Evolutionary conservation across 1,140 invertebrate species (phyloP).

Genomic region (Scaptomyza montana): DNA sequence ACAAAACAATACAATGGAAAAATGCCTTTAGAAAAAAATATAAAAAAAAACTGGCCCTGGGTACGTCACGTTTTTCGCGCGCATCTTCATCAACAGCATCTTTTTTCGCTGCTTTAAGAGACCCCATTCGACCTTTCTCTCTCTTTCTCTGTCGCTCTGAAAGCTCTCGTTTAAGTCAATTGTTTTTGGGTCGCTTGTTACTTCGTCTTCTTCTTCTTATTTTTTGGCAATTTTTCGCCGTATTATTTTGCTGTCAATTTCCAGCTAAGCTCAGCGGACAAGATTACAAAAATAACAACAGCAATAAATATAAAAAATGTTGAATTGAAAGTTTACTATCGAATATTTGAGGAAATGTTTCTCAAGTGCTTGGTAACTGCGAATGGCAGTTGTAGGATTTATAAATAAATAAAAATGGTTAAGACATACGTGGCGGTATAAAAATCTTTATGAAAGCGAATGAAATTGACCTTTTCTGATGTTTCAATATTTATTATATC

Average conservation of each 20-base stretch:
- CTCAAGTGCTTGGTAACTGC: background rate
- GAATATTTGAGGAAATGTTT: background rate
- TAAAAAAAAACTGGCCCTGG: conserved; percentile 42
- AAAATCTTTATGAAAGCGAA: too few relatives aligned
- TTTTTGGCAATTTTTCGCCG: conserved; percentile 52
- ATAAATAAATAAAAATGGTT: background rate
- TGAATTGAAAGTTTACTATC: conserved; percentile 21
- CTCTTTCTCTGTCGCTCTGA: background rate
- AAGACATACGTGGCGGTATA: too few relatives aligned
- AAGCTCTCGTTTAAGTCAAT: background rate
- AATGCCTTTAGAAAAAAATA: conserved; percentile 28
- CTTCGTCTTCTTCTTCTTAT: conserved; percentile 6
- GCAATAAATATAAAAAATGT: background rate
- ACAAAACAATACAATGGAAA: conserved; percentile 13
- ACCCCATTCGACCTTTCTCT: background rate
- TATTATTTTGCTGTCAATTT: conserved; percentile 62
- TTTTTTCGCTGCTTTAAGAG: conserved; percentile 11
- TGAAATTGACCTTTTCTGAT: too few relatives aligned
- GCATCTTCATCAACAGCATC: conserved; percentile 66
- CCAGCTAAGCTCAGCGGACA: conserved; percentile 31
- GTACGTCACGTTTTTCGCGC: conserved; percentile 76
- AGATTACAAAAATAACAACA: conserved; percentile 10
- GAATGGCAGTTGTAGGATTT: background rate
- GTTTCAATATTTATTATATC: too few relatives aligned
- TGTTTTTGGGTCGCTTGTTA: conserved; percentile 1